These are phyloP conservation scores for Polylopha cassiicola DNA, from an alignment of 2,888 invertebrate species.

Conservation along the genomic window DNA sequence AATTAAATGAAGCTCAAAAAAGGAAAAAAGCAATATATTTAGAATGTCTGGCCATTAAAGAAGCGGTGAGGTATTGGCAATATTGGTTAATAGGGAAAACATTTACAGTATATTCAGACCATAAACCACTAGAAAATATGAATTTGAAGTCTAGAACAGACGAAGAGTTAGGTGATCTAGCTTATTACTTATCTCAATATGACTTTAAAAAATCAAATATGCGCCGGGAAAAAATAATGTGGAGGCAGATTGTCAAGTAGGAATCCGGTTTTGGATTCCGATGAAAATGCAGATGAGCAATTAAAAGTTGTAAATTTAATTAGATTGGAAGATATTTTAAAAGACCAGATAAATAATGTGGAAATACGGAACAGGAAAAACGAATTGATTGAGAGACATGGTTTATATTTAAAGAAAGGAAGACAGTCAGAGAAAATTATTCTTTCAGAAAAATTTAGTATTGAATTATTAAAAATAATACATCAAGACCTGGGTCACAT, in stretches of 20 bases:
- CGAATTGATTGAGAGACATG: constrained; percentile 10
- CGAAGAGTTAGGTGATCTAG: constrained; percentile 22
- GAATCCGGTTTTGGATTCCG: constrained; percentile 15
- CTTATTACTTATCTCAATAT: constrained; percentile 22
- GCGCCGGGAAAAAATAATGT: constrained; percentile 18
- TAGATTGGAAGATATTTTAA: constrained; percentile 13
- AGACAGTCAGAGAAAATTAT: constrained; percentile 12
- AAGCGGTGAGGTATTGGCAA: too few species aligned
- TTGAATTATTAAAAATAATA: constrained; percentile 13
- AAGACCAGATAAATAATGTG: constrained; percentile 19
- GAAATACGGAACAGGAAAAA: too few species aligned
- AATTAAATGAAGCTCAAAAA: too few species aligned
- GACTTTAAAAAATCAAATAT: constrained; percentile 22
- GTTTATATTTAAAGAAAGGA: constrained; percentile 3
- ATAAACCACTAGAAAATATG: constrained; percentile 24
- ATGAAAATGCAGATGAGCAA: constrained; percentile 19
- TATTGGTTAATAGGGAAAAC: constrained; percentile 20
- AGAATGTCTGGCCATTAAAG: too few species aligned
- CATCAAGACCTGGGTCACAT: constrained; percentile 17
- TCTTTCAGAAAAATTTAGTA: constrained; percentile 16
- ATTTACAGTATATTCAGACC: constrained; percentile 22
- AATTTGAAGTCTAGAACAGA: constrained; percentile 21
- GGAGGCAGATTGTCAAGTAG: constrained; percentile 21
- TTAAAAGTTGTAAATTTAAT: constrained; percentile 20
- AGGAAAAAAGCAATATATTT: too few species aligned